Percentiles rank a stretch among this genome's conserved stretches.
These are phyloP conservation scores for Tauraco hartlaubi DNA, from an alignment of 2,797 vertebrate genomes.

Conservation along the genomic window DNA sequence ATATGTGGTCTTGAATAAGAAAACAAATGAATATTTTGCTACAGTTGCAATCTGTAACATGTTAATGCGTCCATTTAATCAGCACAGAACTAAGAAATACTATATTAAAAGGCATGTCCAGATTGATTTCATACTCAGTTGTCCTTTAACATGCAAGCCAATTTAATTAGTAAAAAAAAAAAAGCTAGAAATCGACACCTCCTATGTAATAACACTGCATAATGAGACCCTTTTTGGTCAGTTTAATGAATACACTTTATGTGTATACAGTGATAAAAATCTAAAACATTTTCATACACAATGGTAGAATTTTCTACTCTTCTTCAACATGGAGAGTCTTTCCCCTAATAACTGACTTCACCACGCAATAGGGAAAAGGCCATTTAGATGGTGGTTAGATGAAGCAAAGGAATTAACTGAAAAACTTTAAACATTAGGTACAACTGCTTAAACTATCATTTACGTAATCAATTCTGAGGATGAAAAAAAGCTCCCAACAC, in stretches of 20 bases:
- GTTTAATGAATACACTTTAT: background rate
- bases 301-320: background rate
- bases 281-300: background rate
- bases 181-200: background rate
- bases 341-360: background rate
- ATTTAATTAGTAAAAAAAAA: background rate
- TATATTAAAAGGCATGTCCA: background rate
- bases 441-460: background rate
- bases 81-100: slow-evolving; percentile 7
- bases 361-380: background rate
- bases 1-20: background rate
- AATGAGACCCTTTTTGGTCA: background rate
- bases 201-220: background rate
- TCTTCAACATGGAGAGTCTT: background rate
- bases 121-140: slow-evolving; percentile 43
- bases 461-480: background rate
- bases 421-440: background rate
- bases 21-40: slow-evolving; percentile 44
- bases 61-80: slow-evolving; percentile 31
- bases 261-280: background rate
- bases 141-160: slow-evolving; percentile 9
- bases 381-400: background rate
- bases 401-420: background rate
- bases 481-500: background rate
- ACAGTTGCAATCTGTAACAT: background rate